These are phyloP conservation scores for Drosophila anomelani DNA, from an alignment of 2,888 invertebrate species.

Conservation along the genomic window DNA sequence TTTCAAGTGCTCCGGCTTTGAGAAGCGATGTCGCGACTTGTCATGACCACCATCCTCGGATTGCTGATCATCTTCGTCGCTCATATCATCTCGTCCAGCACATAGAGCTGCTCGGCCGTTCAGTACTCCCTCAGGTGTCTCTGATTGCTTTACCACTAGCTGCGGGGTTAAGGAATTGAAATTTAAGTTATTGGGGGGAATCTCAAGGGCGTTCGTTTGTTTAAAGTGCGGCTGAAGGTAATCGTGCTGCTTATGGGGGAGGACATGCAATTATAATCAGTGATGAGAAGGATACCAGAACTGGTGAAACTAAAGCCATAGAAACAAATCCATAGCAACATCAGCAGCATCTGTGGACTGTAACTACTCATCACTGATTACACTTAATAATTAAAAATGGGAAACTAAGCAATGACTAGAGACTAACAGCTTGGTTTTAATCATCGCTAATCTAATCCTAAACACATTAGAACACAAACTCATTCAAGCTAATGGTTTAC, in stretches of 20 bases:
- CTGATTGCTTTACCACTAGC: constrained; percentile 87
- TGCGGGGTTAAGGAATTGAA: constrained; percentile 67
- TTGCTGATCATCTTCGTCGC: constrained; percentile 87
- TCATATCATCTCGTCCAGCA: constrained; percentile 89
- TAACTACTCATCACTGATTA: constrained; percentile 14
- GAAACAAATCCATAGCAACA: too few species aligned
- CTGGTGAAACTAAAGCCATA: too few species aligned
- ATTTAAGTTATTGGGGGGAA: constrained; percentile 32
- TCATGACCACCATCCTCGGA: constrained; percentile 85
- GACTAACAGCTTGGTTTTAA: constrained; percentile 1
- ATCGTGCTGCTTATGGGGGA: constrained; percentile 12
- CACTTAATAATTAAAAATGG: neutral
- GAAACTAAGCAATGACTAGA: constrained; percentile 7
- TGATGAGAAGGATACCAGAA: constrained; percentile 8
- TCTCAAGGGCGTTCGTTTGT: neutral
- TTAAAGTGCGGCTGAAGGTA: neutral
- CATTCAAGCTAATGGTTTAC: constrained; percentile 7
- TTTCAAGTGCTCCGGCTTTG: constrained; percentile 90
- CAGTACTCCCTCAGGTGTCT: constrained; percentile 87
- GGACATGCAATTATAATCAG: constrained; percentile 17
- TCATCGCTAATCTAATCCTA: neutral
- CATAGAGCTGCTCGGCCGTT: constrained; percentile 93
- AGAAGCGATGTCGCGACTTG: constrained; percentile 86
- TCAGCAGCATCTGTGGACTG: too few species aligned
- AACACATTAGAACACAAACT: constrained; percentile 18